Percentiles rank a stretch among this genome's conserved stretches.
Conservation (phyloP, 2,888 invertebrate genomes). For the Zele albiditarsus region DNA sequence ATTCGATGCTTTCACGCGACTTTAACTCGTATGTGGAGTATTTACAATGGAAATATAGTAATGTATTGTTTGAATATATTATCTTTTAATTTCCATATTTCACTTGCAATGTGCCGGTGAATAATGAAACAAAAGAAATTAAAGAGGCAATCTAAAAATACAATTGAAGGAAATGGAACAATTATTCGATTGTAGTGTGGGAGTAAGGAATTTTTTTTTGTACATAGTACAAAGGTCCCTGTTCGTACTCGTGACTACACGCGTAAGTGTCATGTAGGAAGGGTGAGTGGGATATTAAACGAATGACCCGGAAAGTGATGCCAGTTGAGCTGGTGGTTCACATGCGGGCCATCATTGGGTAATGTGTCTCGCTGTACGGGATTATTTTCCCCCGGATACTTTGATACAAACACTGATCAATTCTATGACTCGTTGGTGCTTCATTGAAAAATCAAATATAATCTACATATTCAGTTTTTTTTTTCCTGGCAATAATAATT, state of each 20-base stretch:
- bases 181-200: not conserved
- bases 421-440: not conserved
- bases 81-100: not conserved
- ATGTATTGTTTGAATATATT: not conserved
- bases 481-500: not conserved
- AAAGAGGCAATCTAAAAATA: not conserved
- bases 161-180: not conserved
- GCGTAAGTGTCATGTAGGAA: slow-evolving; percentile 39
- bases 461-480: not conserved
- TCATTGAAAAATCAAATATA: not conserved
- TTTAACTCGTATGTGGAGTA: not conserved
- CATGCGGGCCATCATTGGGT: slow-evolving; percentile 48
- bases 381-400: slow-evolving; percentile 20
- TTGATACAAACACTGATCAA: slow-evolving; percentile 25
- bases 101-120: not conserved
- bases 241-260: slow-evolving; percentile 8
- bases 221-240: not conserved
- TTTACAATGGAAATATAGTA: not conserved
- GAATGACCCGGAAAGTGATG: slow-evolving; percentile 46
- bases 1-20: not conserved
- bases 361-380: slow-evolving; percentile 41
- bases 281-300: slow-evolving; percentile 48
- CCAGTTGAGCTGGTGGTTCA: slow-evolving; percentile 37
- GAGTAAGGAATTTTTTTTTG: not conserved
- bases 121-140: not conserved